Evolutionary conservation across 2,888 invertebrate genomes (phyloP), one percentile per base, ranked within the genome.

Genomic region (Drosophila anceps): DNA sequence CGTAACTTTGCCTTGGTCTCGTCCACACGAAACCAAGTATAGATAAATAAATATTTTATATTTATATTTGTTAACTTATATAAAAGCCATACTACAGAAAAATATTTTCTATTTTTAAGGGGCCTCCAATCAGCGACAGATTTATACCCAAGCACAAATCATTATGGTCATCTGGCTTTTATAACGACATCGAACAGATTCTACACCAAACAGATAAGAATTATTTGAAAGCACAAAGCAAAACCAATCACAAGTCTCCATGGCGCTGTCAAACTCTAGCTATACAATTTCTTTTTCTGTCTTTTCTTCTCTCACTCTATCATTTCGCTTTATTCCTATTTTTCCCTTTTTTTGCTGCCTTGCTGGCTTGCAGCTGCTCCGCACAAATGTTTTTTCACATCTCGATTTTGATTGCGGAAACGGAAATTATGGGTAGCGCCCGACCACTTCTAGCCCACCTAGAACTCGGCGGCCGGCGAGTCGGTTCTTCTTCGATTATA

Each of bases 361-460:
- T 20, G n/a, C 43, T 20, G 15, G 9, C 39, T 10, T 50, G 20
- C 60, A 63, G 53, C 69, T 61, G 80, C 48, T 15, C 18, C 41
- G 24, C 35, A 58, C 44, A 63, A 73, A 70, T 65, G 62, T 54
- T 71, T 69, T 78, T 80, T 72, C 48, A 43, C 66, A 74, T 63
- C 73, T 77, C 64, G 70, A 50, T 64, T 73, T 72, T 84, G 82
- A 87, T 82, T 72, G 79, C 78, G 84, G 80, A 89, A 84, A 73
- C 84, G 87, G 84, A 86, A 87, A 80, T 84, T 72, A 74, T 73
- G 62, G 79, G 69, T 37, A 67, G 73, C 66, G 67, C 58, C 35
- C 64, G 58, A 41, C 65, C 70, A 66, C 61, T 62, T 55, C 29
- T 33, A 57, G 50, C 48, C 55, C 76, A 68, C 43, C 50, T 62